Evolutionary conservation across 2,888 invertebrate species (phyloP).

Genomic region (Leucoma salicis): DNA sequence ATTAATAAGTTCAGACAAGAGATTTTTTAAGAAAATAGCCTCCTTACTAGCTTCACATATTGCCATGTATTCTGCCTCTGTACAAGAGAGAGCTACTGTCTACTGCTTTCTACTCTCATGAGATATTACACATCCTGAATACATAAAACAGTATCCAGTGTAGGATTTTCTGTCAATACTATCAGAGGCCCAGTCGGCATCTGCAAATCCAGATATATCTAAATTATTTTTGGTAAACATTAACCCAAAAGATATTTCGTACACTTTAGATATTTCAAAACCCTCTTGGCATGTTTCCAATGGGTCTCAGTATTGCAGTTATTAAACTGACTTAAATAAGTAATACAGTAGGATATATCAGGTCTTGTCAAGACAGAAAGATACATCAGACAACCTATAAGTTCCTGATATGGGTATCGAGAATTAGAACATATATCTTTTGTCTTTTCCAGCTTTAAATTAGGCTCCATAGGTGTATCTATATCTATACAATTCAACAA

Average conservation of each 20-base stretch:
- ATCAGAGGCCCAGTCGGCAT: neutral
- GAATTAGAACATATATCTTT: slow-evolving; percentile 7
- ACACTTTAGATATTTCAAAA: neutral
- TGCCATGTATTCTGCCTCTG: slow-evolving; percentile 1
- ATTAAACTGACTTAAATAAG: neutral
- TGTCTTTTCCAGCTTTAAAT: slow-evolving; percentile 17
- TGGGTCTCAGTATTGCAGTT: neutral
- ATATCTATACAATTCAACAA: slow-evolving; percentile 9
- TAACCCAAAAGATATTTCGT: neutral
- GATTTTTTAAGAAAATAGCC: neutral
- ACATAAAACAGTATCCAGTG: neutral
- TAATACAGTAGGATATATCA: neutral
- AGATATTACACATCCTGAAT: neutral
- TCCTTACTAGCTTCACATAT: neutral
- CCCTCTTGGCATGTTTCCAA: neutral
- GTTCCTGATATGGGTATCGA: slow-evolving; percentile 11
- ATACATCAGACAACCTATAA: neutral
- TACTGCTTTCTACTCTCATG: neutral
- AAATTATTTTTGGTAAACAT: neutral
- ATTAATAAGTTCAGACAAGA: neutral
- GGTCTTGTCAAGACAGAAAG: neutral
- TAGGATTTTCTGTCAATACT: neutral
- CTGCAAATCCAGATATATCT: neutral
- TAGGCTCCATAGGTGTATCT: slow-evolving; percentile 28
- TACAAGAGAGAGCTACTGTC: neutral